phyloP scores from a whole-genome alignment of 2,888 invertebrate genomes.

The Eupithecia pulchellata region DNA sequence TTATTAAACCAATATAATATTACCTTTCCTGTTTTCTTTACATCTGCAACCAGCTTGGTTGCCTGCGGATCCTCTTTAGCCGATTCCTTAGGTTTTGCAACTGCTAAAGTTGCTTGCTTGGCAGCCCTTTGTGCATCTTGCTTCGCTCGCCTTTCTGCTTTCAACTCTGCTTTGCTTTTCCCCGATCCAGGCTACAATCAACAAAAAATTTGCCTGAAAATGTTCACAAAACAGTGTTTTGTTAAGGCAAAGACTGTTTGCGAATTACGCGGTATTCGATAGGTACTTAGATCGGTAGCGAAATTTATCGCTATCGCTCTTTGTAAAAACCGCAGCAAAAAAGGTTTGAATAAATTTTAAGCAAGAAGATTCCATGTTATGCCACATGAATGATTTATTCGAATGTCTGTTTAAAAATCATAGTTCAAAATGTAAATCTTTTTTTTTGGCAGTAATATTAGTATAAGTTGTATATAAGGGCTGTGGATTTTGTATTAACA shows the following conservation, averaged over 20 bases:
- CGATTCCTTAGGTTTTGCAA: slow-evolving; percentile 53
- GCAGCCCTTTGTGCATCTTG: slow-evolving; percentile 94
- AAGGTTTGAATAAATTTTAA: background rate
- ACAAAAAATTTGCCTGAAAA: background rate
- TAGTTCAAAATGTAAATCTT: too few species aligned
- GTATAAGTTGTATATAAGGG: too few species aligned
- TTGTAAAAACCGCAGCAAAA: too few species aligned
- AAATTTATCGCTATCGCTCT: background rate
- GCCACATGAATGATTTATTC: too few species aligned
- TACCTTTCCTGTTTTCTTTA: slow-evolving; percentile 44
- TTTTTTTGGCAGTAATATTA: too few species aligned
- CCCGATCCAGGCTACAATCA: slow-evolving; percentile 48
- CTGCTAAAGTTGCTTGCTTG: slow-evolving; percentile 81
- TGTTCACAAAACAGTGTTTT: background rate
- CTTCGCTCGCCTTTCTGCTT: slow-evolving; percentile 91
- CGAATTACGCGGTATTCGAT: background rate
- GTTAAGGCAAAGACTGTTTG: background rate
- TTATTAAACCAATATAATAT: background rate
- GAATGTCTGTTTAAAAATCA: too few species aligned
- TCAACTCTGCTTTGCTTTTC: slow-evolving; percentile 91
- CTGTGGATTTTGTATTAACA: background rate
- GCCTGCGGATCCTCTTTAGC: slow-evolving; percentile 34
- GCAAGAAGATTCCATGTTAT: background rate
- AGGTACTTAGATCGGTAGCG: background rate
- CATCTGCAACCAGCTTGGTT: slow-evolving; percentile 33